These are phyloP conservation scores for Tipula vernalis DNA, from an alignment of 2,888 invertebrate species.

Conservation along the genomic window DNA sequence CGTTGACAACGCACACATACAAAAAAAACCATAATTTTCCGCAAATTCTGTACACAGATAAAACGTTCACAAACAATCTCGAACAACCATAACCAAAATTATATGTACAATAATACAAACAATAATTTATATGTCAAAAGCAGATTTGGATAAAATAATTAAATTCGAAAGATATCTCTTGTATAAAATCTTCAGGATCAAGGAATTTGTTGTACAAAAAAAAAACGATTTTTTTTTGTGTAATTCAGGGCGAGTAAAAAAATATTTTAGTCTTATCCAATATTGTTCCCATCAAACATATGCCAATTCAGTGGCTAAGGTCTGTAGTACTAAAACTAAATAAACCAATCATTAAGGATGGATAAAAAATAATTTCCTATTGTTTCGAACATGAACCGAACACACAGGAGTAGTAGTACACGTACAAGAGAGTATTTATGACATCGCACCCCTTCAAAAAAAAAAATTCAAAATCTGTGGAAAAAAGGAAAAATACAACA, in stretches of 20 bases:
- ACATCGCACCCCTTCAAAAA: neutral
- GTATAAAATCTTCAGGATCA: neutral
- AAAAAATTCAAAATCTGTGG: neutral
- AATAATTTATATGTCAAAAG: neutral
- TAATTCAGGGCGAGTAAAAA: neutral
- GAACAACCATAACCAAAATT: neutral
- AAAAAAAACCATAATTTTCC: neutral
- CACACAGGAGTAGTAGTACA: neutral
- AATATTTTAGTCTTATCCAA: neutral
- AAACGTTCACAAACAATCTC: neutral
- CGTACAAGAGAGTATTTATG: neutral
- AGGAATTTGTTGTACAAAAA: neutral
- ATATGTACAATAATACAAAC: neutral
- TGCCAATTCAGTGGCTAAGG: neutral
- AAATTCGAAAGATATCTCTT: neutral
- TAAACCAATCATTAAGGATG: neutral
- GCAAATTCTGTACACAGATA: neutral
- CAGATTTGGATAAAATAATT: neutral
- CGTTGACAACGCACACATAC: neutral
- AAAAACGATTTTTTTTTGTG: neutral
- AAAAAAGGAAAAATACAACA: neutral
- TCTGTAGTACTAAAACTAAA: neutral
- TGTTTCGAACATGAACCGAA: neutral
- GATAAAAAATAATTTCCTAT: neutral
- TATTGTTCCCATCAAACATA: conserved; percentile 1